These are phyloP conservation scores for Callithrix jacchus DNA, from an alignment of 2,113 vertebrate genomes.

Conservation along the genomic window DNA sequence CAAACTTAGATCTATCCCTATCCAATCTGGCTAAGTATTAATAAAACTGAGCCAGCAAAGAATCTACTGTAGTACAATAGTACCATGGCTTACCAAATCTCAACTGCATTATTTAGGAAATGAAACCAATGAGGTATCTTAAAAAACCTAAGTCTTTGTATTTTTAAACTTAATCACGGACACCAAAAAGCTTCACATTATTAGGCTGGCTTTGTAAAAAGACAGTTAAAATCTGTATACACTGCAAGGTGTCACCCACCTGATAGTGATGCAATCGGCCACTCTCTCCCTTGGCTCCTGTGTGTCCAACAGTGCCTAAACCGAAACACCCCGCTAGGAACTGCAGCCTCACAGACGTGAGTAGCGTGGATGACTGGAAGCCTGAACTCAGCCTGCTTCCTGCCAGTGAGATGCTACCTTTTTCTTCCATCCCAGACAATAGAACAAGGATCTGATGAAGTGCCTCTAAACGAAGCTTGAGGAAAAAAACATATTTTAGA, in stretches of 20 bases:
- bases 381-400: conserved; percentile 82
- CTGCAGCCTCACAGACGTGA: conserved; percentile 96
- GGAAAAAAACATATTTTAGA: conserved; percentile 62
- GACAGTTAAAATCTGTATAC: conserved; percentile 24
- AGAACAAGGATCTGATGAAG: conserved; percentile 97
- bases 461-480: conserved; percentile 95
- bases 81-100: neutral
- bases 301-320: conserved; percentile 91
- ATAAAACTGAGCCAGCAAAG: conserved; percentile 38
- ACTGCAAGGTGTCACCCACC: conserved; percentile 78
- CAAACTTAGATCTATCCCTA: conserved; percentile 1
- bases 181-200: neutral
- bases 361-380: conserved; percentile 93
- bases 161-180: conserved; percentile 39
- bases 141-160: neutral
- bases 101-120: conserved; percentile 11
- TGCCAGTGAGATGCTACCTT: conserved; percentile 86
- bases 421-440: conserved; percentile 98
- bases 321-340: conserved; percentile 98
- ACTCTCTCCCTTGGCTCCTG: conserved; percentile 91
- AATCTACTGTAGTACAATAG: neutral
- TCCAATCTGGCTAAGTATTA: neutral
- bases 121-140: neutral
- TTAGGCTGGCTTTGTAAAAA: neutral
- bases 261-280: conserved; percentile 97